Conservation (phyloP, 1,140 invertebrate species). For the Popillia japonica region DNA sequence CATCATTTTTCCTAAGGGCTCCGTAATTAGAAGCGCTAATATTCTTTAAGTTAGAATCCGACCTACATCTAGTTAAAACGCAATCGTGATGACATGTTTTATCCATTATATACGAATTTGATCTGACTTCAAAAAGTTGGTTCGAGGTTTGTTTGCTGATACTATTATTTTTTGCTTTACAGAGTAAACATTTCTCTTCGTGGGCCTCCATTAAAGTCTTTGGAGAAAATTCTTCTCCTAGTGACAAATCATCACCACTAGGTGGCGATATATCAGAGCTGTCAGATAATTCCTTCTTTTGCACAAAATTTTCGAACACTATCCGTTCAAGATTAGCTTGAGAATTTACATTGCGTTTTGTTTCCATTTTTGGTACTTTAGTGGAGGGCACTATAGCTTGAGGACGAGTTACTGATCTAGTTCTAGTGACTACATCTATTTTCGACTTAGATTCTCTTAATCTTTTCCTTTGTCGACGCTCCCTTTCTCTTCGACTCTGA, state of each 20-base stretch:
- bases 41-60: conserved; percentile 17
- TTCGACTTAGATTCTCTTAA: conserved; percentile 15
- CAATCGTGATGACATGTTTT: neutral
- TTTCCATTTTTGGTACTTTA: neutral
- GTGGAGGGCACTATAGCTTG: neutral
- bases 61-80: neutral
- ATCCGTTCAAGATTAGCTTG: neutral
- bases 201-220: neutral
- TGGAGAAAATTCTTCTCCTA: neutral
- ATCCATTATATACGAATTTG: conserved; percentile 9
- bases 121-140: neutral
- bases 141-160: neutral
- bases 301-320: conserved; percentile 1
- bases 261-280: neutral
- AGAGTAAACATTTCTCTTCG: conserved; percentile 14
- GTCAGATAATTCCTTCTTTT: conserved; percentile 13
- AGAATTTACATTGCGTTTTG: neutral
- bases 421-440: neutral
- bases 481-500: conserved; percentile 36
- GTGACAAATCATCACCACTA: conserved; percentile 1
- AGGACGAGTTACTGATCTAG: neutral
- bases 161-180: neutral
- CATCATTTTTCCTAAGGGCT: neutral
- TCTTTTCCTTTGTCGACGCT: conserved; percentile 16
- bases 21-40: neutral